Evolutionary conservation across 2,797 vertebrate genomes (phyloP).

Genomic region (Salarias fasciatus): DNA sequence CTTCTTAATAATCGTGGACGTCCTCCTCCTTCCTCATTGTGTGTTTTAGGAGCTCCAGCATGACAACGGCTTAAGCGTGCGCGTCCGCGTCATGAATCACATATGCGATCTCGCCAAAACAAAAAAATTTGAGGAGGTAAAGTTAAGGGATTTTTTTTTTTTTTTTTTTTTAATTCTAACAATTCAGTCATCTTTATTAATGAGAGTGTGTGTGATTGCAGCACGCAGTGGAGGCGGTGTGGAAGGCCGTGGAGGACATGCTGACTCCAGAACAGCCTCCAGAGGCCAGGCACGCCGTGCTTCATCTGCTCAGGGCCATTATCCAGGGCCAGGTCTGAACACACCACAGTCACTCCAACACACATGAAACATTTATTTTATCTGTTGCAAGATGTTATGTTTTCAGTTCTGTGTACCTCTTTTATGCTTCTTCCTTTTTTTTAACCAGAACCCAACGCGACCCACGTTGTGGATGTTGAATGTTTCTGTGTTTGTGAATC

Average conservation of each 20-base stretch:
- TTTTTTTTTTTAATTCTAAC: too few species aligned
- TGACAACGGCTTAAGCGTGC: constrained; percentile 87
- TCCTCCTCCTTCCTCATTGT: constrained; percentile 1
- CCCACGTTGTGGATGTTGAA: too few species aligned
- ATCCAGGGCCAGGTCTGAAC: constrained; percentile 92
- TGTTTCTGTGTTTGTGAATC: constrained; percentile 17
- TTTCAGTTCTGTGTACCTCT: too few species aligned
- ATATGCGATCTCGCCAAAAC: constrained; percentile 95
- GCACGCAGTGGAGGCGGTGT: constrained; percentile 95
- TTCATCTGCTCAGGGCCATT: constrained; percentile 91
- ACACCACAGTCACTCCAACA: not conserved
- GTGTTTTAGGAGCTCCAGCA: constrained; percentile 88
- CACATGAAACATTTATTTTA: too few species aligned
- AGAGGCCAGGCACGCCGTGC: constrained; percentile 92
- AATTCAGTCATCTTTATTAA: not conserved
- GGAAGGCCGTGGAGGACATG: constrained; percentile 94
- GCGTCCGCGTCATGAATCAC: constrained; percentile 88
- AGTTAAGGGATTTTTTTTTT: not conserved
- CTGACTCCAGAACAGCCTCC: constrained; percentile 89
- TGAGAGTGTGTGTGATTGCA: constrained; percentile 53
- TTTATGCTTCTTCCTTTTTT: too few species aligned
- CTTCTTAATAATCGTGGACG: not conserved
- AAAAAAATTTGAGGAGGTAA: constrained; percentile 93
- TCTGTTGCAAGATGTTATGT: too few species aligned
- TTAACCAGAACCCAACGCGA: too few species aligned